Percentiles rank a stretch among this genome's conserved stretches.
phyloP scores from a whole-genome alignment of 1,140 invertebrate genomes.

The Riptortus pedestris region DNA sequence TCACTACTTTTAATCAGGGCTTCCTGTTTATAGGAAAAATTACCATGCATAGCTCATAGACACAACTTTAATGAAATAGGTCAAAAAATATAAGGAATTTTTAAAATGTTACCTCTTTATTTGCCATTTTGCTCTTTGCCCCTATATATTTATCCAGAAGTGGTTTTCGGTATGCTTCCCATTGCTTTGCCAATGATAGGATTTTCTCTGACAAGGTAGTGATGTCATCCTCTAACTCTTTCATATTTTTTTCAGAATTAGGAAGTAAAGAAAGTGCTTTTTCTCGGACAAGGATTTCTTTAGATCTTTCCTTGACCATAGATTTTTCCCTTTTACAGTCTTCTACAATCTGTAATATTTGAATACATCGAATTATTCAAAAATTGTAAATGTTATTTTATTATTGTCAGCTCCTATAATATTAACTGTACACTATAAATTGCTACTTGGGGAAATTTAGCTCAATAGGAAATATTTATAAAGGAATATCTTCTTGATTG shows the following conservation, averaged over 20 bases:
- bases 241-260: conserved; percentile 51
- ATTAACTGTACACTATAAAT: too few species aligned
- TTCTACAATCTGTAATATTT: conserved; percentile 32
- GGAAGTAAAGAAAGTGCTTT: conserved; percentile 51
- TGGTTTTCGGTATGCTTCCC: conserved; percentile 55
- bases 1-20: too few species aligned
- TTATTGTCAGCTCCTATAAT: too few species aligned
- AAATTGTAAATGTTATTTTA: too few species aligned
- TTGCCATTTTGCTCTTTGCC: conserved; percentile 47
- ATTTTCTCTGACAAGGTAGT: conserved; percentile 46
- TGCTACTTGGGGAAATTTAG: too few species aligned
- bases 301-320: conserved; percentile 32
- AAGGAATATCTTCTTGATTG: too few species aligned
- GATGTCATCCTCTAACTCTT: conserved; percentile 49
- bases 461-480: too few species aligned
- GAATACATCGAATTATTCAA: too few species aligned
- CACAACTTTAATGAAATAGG: too few species aligned
- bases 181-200: conserved; percentile 52
- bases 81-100: too few species aligned
- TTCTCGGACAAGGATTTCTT: conserved; percentile 41
- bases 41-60: too few species aligned
- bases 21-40: too few species aligned
- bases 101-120: conserved; percentile 48
- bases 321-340: conserved; percentile 39
- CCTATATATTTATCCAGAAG: conserved; percentile 50